Conservation (phyloP, 2,888 invertebrate genomes). For the Atherix ibis region DNA sequence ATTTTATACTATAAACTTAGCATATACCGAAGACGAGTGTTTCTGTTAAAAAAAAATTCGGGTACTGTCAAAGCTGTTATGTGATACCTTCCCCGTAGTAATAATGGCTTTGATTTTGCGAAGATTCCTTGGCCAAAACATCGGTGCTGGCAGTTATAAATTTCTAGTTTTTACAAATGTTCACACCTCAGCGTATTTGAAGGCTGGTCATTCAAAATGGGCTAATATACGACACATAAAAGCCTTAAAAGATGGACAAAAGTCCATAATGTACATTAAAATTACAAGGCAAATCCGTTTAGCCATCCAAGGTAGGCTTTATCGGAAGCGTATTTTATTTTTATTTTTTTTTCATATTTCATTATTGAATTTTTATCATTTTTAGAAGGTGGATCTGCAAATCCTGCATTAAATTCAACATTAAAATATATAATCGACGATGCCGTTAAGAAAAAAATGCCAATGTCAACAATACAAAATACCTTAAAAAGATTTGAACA, state of each 20-base stretch:
- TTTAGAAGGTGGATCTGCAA: slow-evolving; percentile 39
- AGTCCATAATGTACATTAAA: slow-evolving; percentile 33
- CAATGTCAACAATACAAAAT: slow-evolving; percentile 42
- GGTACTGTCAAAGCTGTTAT: too few species aligned
- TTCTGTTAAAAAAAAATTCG: too few species aligned
- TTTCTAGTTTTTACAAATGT: neutral
- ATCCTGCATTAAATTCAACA: slow-evolving; percentile 42
- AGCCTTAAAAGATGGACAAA: slow-evolving; percentile 44
- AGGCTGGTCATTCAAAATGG: slow-evolving; percentile 65
- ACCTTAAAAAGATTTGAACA: slow-evolving; percentile 37
- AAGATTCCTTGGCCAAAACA: too few species aligned
- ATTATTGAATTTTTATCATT: too few species aligned
- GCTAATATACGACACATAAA: slow-evolving; percentile 57
- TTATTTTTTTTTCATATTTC: neutral
- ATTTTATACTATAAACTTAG: too few species aligned
- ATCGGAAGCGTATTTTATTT: neutral
- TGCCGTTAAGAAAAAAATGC: slow-evolving; percentile 45
- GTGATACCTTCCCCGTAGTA: too few species aligned
- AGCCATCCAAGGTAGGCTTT: slow-evolving; percentile 45
- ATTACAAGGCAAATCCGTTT: slow-evolving; percentile 39
- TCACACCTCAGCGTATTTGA: neutral
- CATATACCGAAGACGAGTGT: too few species aligned
- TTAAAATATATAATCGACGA: slow-evolving; percentile 43
- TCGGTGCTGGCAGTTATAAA: too few species aligned
- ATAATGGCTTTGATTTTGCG: too few species aligned